phyloP scores from a whole-genome alignment of 2,113 vertebrate genomes.

The Todiramphus saurophagus region DNA sequence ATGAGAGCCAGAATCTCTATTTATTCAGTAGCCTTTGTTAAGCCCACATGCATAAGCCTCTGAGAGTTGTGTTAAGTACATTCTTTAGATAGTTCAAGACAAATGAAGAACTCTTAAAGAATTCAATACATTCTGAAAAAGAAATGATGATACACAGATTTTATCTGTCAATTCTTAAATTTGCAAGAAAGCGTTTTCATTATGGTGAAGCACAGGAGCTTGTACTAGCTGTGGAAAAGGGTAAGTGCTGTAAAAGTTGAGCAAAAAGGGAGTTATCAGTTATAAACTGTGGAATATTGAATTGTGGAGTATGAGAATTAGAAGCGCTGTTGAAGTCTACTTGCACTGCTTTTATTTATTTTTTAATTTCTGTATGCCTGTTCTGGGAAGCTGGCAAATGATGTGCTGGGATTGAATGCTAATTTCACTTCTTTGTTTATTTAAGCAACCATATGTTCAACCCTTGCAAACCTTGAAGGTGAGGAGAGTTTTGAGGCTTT shows the following conservation, averaged over 20 bases:
- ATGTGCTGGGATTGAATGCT: not conserved
- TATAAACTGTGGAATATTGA: not conserved
- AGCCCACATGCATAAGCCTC: not conserved
- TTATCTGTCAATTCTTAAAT: not conserved
- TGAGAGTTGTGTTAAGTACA: not conserved
- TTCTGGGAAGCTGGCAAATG: not conserved
- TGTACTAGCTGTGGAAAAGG: not conserved
- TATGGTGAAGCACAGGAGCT: not conserved
- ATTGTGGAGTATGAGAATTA: not conserved
- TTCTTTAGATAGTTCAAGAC: not conserved
- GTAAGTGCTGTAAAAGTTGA: not conserved
- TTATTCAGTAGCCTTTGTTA: not conserved
- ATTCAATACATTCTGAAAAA: not conserved
- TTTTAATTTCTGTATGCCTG: not conserved
- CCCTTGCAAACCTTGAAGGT: slow-evolving; percentile 94
- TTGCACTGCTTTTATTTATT: not conserved
- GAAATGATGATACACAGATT: not conserved
- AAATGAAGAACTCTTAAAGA: not conserved
- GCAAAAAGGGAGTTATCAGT: not conserved
- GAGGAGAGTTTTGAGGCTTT: slow-evolving; percentile 93
- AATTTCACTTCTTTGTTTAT: not conserved
- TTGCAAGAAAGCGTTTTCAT: not conserved
- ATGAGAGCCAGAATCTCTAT: not conserved
- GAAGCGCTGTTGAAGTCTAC: not conserved
- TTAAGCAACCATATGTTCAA: slow-evolving; percentile 88